Evolutionary conservation across 2,797 vertebrate genomes (phyloP), one percentile per base, ranked within the genome.

Genomic region (Arnoldichthys spilopterus): DNA sequence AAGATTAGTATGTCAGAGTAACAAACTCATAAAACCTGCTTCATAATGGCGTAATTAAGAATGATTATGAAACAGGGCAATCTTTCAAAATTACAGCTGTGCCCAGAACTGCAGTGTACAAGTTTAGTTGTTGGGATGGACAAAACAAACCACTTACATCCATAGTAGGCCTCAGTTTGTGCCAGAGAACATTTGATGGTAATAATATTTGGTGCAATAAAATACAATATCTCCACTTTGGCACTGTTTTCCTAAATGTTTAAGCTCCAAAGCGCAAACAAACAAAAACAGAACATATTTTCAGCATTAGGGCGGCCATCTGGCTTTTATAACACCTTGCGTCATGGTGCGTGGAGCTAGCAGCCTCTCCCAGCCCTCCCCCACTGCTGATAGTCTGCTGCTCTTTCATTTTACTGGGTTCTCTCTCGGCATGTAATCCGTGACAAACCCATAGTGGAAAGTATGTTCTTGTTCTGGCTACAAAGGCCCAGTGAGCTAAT

Each of bases 311-410:
- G 79, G 82, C 68, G 83, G 85, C 90, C 86, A 91, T 89, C 90
- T 91, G 90, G 84, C 83, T 93, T 89, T 90, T 87, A 89, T 89
- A 88, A 90, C 74, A 75, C 47, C 72, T 88, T 76, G 68, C 82
- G 47, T 93, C 89, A 90, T 87, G 76, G 79, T 66, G 69, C 77
- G 30, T 80, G 71, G 79, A n/a, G 88, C 63, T 74, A 66, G 74
- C 77, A 16, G 62, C 49, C 64, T 70, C 77, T 82, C 47, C 45
- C 77, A 84, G 76, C 84, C 66, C 64, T 58, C 51, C 66, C 73
- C 79, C 62, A 5, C 73, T 62, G 40, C 64, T 68, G 72, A 64
- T 77, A 74, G 67, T 83, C 66, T 81, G 78, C 76, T 84, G 79
- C 12, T 83, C 47, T 85, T 86, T 84, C 77, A 58, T 74, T 82